Percentiles rank a stretch among this genome's conserved stretches.
Evolutionary conservation across 2,888 invertebrate genomes (phyloP).

Genomic region (Arctia plantaginis): DNA sequence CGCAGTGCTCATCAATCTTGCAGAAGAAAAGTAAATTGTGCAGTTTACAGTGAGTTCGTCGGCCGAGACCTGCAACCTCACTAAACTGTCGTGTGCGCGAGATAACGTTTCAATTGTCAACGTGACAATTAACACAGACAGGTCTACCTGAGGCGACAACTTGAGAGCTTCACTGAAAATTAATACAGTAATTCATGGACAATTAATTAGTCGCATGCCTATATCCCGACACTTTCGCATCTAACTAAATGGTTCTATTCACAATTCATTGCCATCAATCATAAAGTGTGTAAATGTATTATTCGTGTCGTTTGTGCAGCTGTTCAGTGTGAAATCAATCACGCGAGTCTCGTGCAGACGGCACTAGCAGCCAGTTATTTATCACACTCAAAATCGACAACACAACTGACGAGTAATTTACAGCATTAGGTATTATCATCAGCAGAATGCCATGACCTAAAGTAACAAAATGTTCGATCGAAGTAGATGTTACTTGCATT

Average conservation of each 20-base stretch:
- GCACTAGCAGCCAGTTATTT: constrained; percentile 69
- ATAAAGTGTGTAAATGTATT: constrained; percentile 54
- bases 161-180: constrained; percentile 70
- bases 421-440: constrained; percentile 54
- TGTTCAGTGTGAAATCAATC: constrained; percentile 79
- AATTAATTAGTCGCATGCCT: constrained; percentile 69
- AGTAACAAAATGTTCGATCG: constrained; percentile 56
- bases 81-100: constrained; percentile 79
- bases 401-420: constrained; percentile 69
- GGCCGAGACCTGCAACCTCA: constrained; percentile 79
- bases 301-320: constrained; percentile 65
- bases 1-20: constrained; percentile 81
- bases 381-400: constrained; percentile 71
- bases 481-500: constrained; percentile 62
- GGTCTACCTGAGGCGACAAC: constrained; percentile 76
- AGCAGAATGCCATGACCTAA: constrained; percentile 59
- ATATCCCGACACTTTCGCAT: constrained; percentile 49
- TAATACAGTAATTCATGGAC: constrained; percentile 75
- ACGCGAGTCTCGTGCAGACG: constrained; percentile 67
- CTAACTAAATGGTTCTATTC: constrained; percentile 46
- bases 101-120: constrained; percentile 84
- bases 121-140: no score
- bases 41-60: constrained; percentile 77
- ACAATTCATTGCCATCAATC: constrained; percentile 71
- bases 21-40: constrained; percentile 79